Evolutionary conservation across 1,140 invertebrate genomes (phyloP).

Genomic region (Nymphalis io): DNA sequence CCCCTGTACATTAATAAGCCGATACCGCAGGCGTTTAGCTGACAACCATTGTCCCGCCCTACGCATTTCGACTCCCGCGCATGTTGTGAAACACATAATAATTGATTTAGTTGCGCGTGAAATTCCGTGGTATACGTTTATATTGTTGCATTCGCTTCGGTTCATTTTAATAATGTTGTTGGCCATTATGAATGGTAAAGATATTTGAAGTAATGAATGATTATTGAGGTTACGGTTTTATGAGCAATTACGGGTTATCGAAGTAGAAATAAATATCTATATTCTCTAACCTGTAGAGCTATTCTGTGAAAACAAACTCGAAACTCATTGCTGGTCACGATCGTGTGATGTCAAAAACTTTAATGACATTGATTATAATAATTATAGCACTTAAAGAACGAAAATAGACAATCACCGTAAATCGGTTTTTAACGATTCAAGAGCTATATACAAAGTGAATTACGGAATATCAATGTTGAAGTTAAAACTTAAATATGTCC

Average conservation of each 20-base stretch:
- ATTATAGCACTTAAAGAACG: no score
- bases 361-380: no score
- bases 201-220: neutral
- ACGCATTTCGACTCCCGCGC: slow-evolving; percentile 51
- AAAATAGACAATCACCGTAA: no score
- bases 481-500: no score
- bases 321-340: no score
- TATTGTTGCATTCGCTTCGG: slow-evolving; percentile 55
- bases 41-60: slow-evolving; percentile 65
- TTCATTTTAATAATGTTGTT: slow-evolving; percentile 50
- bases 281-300: neutral
- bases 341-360: no score
- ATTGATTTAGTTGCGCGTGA: slow-evolving; percentile 73
- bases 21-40: slow-evolving; percentile 74
- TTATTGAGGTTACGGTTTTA: neutral
- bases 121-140: slow-evolving; percentile 58
- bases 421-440: no score
- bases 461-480: no score
- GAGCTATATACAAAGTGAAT: no score
- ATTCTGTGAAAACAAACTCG: no score
- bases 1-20: slow-evolving; percentile 57
- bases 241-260: neutral
- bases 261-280: neutral
- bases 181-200: neutral
- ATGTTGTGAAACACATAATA: slow-evolving; percentile 61